These are phyloP conservation scores for Meiosimyza decipiens DNA, from an alignment of 2,888 invertebrate genomes.

Conservation along the genomic window DNA sequence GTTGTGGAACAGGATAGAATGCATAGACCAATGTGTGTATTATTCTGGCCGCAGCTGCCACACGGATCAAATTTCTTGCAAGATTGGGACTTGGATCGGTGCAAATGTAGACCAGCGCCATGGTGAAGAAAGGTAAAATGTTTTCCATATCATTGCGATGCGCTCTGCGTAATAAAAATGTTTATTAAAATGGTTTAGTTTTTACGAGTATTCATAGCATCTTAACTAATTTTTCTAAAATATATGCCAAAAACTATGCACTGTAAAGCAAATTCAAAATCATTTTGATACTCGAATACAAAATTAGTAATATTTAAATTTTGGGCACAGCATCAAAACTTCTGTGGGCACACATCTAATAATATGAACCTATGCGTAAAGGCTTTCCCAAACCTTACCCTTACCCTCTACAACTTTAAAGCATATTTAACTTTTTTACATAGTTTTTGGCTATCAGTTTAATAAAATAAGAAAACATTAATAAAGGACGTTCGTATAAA, in stretches of 20 bases:
- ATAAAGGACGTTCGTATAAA: not conserved
- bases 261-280: not conserved
- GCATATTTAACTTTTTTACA: no score
- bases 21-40: slow-evolving; percentile 75
- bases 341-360: no score
- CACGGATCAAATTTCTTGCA: slow-evolving; percentile 70
- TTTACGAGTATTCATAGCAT: no score
- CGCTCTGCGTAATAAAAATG: slow-evolving; percentile 70
- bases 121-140: slow-evolving; percentile 72
- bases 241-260: not conserved
- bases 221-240: not conserved
- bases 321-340: no score
- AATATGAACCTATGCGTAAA: no score
- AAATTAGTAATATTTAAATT: no score
- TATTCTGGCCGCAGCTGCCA: slow-evolving; percentile 70
- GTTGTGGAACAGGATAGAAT: slow-evolving; percentile 72
- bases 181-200: no score
- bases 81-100: slow-evolving; percentile 69
- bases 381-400: no score
- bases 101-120: slow-evolving; percentile 70
- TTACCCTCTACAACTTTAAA: no score
- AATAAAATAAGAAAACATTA: not conserved
- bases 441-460: no score
- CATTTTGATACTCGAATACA: no score
- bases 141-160: slow-evolving; percentile 79